Base-by-base conservation (phyloP, 2,888 invertebrate genomes). In the Patella caerulea region DNA sequence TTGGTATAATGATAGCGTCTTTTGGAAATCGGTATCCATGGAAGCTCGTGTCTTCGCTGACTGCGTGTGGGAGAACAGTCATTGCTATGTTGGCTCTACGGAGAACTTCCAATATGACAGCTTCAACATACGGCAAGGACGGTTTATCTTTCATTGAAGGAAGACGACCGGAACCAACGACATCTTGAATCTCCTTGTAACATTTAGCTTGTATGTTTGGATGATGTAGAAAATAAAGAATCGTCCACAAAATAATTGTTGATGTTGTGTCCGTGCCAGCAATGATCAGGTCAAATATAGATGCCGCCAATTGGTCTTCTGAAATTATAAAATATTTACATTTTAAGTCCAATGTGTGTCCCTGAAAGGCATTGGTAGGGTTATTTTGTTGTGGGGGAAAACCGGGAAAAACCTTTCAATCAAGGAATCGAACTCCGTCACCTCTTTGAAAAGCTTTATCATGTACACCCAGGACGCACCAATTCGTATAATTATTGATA, bases 221-320 rank as follows among this genome's bases (percentile, higher is more conserved):
- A 88, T 97, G 94, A 73, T 95, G 93, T 11, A 96, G 96, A 88
- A 97, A 94, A 87, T 96, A 93, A 82, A 95, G 95, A 7, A 97
- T 93, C 79, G 95, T 95, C 93, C 97, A 97, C 88, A 95, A 95
- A 81, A 96, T 95, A 0, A 95, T 96, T 17, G 97, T 95, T 17
- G 95, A 94, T 0, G 95, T 95, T 1, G 96, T 96, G 87, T 96
- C 96, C 88, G 86, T 84, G 9, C 87, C 88, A 34, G 89, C 88
- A 9, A 81, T 76, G 56, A 87, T 84, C 3, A 88, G 79, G 71
- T 87, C 88, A 1, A 71, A 55, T 14, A 86, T 79, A 0, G 81
- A 72, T 1, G 71, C 73, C n/a, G 76, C 29, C 12, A 87, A 59
- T 29, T 84, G 79, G 4, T 71, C 73, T 15, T 82, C 84, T 84